Conservation (phyloP, 23 tunicate genomes). For the Styela clava region DNA sequence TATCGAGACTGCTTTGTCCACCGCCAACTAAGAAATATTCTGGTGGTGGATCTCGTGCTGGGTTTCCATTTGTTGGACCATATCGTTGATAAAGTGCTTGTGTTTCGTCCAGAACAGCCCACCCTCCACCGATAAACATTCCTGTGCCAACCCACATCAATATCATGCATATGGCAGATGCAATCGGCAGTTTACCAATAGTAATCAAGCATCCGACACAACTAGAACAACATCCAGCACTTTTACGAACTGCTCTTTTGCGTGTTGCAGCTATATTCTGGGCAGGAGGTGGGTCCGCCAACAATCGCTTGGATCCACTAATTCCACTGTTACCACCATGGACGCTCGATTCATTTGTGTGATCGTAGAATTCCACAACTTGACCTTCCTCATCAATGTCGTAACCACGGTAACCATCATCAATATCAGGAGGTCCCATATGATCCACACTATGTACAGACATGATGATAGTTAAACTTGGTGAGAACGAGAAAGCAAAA, state of each 20-base stretch:
- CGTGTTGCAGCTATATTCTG: background rate
- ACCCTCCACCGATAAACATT: conserved; percentile 77
- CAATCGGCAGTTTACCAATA: conserved; percentile 74
- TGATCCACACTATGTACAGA: conserved; percentile 85
- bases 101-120: conserved; percentile 64
- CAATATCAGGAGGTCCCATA: conserved; percentile 26
- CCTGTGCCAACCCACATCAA: conserved; percentile 60
- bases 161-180: conserved; percentile 54
- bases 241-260: background rate
- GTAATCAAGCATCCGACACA: conserved; percentile 72
- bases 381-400: conserved; percentile 67
- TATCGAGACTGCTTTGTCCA: conserved; percentile 4
- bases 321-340: conserved; percentile 40
- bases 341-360: conserved; percentile 31
- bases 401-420: conserved; percentile 69
- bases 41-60: conserved; percentile 72
- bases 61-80: conserved; percentile 82
- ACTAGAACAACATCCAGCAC: conserved; percentile 78
- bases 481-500: background rate
- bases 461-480: conserved; percentile 41
- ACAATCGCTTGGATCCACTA: conserved; percentile 4
- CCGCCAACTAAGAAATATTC: conserved; percentile 40
- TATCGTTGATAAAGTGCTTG: conserved; percentile 29
- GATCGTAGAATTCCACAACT: conserved; percentile 94
- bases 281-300: background rate